phyloP scores from a whole-genome alignment of 2,888 invertebrate genomes.

The Fragum sueziense region DNA sequence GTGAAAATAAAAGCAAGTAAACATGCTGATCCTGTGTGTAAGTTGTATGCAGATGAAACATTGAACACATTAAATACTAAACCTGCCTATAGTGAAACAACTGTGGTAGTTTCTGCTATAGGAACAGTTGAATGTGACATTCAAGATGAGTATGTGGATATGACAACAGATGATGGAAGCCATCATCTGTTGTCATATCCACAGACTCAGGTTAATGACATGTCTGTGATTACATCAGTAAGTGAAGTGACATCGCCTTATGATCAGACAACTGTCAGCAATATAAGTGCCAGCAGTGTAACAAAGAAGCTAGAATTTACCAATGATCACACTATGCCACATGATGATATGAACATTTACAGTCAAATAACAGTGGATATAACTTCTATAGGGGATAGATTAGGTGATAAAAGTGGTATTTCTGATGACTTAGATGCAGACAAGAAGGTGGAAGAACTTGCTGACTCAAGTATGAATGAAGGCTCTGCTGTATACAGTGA shows the following conservation, averaged over 20 bases:
- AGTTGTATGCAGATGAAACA: background rate
- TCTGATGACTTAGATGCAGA: background rate
- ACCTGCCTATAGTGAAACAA: background rate
- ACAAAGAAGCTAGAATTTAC: constrained; percentile 14
- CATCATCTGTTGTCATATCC: no score
- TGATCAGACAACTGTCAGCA: constrained; percentile 12
- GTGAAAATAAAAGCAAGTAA: background rate
- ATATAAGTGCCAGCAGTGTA: background rate
- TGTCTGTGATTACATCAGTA: background rate
- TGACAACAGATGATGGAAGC: background rate
- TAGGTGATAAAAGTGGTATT: background rate
- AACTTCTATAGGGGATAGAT: background rate
- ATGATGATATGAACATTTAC: background rate
- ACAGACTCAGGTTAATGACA: no score
- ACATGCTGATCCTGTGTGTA: background rate
- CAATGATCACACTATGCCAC: background rate
- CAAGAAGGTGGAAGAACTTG: background rate
- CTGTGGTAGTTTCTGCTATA: background rate
- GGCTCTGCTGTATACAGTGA: background rate
- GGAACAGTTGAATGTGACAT: background rate
- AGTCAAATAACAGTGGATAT: constrained; percentile 3
- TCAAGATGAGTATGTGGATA: no score
- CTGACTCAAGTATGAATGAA: background rate
- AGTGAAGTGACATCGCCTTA: background rate
- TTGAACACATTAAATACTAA: background rate